These are phyloP conservation scores for Aplodontia rufa DNA, from an alignment of 2,113 vertebrate genomes.

Conservation along the genomic window DNA sequence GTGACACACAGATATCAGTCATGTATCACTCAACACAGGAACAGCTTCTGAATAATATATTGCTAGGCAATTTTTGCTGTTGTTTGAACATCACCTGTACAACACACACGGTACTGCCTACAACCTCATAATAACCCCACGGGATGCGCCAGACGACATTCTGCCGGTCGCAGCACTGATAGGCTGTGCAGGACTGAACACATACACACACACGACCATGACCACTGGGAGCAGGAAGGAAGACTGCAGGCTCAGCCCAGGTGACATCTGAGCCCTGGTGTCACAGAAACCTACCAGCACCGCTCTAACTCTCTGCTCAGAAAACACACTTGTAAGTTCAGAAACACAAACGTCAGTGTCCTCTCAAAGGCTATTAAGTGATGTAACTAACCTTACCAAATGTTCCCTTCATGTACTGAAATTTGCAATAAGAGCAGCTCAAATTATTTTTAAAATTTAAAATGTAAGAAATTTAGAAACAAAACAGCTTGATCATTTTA, in stretches of 20 bases:
- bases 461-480: constrained; percentile 2
- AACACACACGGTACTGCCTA: not conserved
- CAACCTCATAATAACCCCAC: not conserved
- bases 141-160: not conserved
- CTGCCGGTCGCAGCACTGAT: fast-evolving
- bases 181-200: too few relatives aligned
- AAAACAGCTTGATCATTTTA: not conserved
- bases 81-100: not conserved
- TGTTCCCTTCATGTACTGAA: not conserved
- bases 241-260: not conserved
- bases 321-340: not conserved
- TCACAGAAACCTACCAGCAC: not conserved
- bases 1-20: too few relatives aligned
- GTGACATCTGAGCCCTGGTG: not conserved
- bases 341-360: not conserved
- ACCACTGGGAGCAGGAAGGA: too few relatives aligned
- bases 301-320: not conserved
- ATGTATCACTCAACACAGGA: not conserved
- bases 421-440: not conserved
- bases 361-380: not conserved
- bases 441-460: not conserved
- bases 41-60: not conserved
- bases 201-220: not conserved
- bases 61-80: not conserved
- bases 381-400: not conserved